Conservation (phyloP, 1,140 invertebrate species). For the Sitophilus oryzae region DNA sequence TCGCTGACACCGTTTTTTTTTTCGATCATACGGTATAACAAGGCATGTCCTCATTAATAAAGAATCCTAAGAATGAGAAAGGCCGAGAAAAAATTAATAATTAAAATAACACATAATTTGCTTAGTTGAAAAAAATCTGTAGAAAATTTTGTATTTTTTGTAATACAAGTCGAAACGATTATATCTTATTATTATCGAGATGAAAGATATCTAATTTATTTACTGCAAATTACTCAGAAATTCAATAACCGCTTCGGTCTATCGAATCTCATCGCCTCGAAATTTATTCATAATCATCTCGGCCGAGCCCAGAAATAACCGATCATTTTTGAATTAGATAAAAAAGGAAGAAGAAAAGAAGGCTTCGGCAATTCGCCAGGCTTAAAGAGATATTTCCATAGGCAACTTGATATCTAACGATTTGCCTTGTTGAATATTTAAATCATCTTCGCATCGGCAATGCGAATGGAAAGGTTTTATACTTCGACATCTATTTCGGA, state of each 20-base stretch:
- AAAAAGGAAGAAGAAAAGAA: conserved; percentile 2
- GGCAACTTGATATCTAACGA: conserved; percentile 21
- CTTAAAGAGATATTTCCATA: conserved; percentile 16
- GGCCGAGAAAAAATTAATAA: too few relatives aligned
- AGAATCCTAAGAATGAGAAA: too few relatives aligned
- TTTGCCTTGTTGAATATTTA: conserved; percentile 20
- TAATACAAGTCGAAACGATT: too few relatives aligned
- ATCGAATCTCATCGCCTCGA: conserved; percentile 8
- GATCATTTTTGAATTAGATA: conserved; percentile 10
- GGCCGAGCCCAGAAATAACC: conserved; percentile 1
- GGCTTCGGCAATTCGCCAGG: background rate
- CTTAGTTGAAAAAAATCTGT: too few relatives aligned
- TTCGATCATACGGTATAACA: too few relatives aligned
- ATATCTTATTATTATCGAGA: too few relatives aligned
- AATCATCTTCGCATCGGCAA: conserved; percentile 19
- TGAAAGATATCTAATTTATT: background rate
- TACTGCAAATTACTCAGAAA: background rate
- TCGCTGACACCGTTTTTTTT: too few relatives aligned
- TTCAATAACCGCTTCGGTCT: background rate
- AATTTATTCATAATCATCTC: background rate
- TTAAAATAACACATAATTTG: too few relatives aligned
- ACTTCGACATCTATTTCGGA: too few relatives aligned
- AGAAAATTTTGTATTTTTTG: too few relatives aligned
- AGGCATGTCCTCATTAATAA: too few relatives aligned
- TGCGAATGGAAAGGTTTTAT: conserved; percentile 22